Conservation (phyloP, 2,797 vertebrate species). For the Sebastiscus albofasciatus region DNA sequence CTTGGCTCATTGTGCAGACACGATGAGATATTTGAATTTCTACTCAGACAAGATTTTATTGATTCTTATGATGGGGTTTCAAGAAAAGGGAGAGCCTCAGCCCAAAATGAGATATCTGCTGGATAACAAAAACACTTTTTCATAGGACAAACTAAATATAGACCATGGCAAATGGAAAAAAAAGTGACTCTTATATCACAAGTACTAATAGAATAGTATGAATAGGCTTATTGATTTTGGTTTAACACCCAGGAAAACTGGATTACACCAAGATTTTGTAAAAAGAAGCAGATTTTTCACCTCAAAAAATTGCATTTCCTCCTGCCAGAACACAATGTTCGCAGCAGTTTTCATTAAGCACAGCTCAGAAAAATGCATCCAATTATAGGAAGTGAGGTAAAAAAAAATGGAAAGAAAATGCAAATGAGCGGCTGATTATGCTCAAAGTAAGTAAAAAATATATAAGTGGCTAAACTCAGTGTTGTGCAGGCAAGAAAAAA, state of each 20-base stretch:
- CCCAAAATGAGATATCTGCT: neutral
- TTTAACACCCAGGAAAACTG: neutral
- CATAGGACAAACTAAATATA: neutral
- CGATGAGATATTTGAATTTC: slow-evolving; percentile 2
- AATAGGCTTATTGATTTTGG: neutral
- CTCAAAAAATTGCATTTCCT: neutral
- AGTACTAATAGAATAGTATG: neutral
- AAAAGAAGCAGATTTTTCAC: neutral
- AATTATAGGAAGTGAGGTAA: neutral
- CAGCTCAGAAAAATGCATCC: neutral
- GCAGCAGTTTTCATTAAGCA: neutral
- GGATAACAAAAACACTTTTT: neutral
- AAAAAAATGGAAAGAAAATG: neutral
- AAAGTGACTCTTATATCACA: neutral
- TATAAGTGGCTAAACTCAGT: neutral
- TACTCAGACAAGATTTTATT: slow-evolving; percentile 9
- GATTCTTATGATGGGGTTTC: neutral
- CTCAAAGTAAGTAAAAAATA: neutral
- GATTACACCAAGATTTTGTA: neutral
- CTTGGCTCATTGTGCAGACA: slow-evolving; percentile 10
- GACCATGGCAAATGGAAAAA: neutral
- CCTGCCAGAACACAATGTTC: neutral
- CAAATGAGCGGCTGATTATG: slow-evolving; percentile 2
- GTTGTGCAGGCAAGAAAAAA: neutral
- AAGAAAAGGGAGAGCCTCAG: neutral